Percentiles rank a stretch among this genome's conserved stretches.
Conservation (phyloP, 1,140 invertebrate genomes). For the Drosophila funebris region DNA sequence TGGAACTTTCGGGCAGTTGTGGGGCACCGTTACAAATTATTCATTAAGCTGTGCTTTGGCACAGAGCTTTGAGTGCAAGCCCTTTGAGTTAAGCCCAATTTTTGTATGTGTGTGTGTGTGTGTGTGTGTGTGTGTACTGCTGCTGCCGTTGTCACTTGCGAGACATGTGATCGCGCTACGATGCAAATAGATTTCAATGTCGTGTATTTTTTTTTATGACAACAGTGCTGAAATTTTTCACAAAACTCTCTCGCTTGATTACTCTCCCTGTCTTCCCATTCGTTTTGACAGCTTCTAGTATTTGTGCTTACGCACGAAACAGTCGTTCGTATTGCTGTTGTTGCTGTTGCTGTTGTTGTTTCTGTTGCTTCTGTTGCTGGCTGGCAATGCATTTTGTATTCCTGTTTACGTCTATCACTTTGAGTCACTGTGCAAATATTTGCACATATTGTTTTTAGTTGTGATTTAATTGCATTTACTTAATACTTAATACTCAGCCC, state of each 20-base stretch:
- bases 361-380: slow-evolving; percentile 10
- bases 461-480: slow-evolving; percentile 61
- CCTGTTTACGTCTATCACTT: slow-evolving; percentile 34
- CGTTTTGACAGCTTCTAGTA: slow-evolving; percentile 29
- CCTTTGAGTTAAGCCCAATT: slow-evolving; percentile 9
- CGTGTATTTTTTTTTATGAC: slow-evolving; percentile 27
- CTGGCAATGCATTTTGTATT: slow-evolving; percentile 29
- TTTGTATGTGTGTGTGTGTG: neutral
- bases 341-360: slow-evolving; percentile 18
- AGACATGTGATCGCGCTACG: slow-evolving; percentile 54
- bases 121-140: neutral
- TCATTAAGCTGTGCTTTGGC: slow-evolving; percentile 32
- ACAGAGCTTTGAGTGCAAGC: slow-evolving; percentile 13
- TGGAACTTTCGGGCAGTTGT: slow-evolving; percentile 48
- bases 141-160: slow-evolving; percentile 34
- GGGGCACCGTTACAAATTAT: slow-evolving; percentile 20
- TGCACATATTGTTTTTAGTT: slow-evolving; percentile 33
- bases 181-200: slow-evolving; percentile 56
- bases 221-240: slow-evolving; percentile 10
- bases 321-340: slow-evolving; percentile 11
- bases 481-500: slow-evolving; percentile 42
- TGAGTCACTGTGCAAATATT: slow-evolving; percentile 44
- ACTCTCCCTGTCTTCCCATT: slow-evolving; percentile 4
- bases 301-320: slow-evolving; percentile 32
- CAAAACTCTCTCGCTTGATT: neutral